phyloP scores from a whole-genome alignment of 2,797 vertebrate genomes.

The Nothura maculosa region DNA sequence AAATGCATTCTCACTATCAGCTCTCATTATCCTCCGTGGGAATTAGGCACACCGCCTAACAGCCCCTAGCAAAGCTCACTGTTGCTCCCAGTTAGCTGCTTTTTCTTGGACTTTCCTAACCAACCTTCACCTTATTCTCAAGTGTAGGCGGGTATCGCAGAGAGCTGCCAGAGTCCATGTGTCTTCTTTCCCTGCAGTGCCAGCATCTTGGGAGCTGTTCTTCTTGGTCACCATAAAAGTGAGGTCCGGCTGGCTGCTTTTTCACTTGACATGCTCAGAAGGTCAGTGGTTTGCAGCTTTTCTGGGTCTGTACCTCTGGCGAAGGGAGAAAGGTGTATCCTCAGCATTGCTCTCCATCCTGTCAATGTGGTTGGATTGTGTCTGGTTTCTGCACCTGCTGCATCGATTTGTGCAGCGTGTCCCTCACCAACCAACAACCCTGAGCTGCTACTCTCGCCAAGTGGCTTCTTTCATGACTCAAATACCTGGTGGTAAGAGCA shows the following conservation, averaged over 20 bases:
- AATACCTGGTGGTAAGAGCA: background rate
- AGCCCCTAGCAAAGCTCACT: background rate
- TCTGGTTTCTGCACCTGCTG: background rate
- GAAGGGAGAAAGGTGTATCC: background rate
- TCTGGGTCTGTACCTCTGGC: background rate
- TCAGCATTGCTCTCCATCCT: background rate
- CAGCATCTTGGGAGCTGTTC: background rate
- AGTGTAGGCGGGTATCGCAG: background rate
- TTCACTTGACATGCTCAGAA: background rate
- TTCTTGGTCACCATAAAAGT: background rate
- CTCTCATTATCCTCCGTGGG: background rate
- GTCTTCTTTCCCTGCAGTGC: background rate
- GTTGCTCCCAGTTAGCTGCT: background rate
- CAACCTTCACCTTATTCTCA: background rate
- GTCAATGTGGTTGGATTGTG: accelerated
- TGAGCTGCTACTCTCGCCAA: background rate
- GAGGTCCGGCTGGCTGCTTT: background rate
- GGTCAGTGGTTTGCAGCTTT: background rate
- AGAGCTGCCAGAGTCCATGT: background rate
- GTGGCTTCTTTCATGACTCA: background rate
- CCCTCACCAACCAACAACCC: background rate
- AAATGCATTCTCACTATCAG: background rate
- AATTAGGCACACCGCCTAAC: background rate
- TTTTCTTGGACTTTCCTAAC: background rate
- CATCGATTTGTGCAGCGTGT: accelerated